Evolutionary conservation across 1,140 invertebrate species (phyloP).

Genomic region (Harpegnathos saltator): DNA sequence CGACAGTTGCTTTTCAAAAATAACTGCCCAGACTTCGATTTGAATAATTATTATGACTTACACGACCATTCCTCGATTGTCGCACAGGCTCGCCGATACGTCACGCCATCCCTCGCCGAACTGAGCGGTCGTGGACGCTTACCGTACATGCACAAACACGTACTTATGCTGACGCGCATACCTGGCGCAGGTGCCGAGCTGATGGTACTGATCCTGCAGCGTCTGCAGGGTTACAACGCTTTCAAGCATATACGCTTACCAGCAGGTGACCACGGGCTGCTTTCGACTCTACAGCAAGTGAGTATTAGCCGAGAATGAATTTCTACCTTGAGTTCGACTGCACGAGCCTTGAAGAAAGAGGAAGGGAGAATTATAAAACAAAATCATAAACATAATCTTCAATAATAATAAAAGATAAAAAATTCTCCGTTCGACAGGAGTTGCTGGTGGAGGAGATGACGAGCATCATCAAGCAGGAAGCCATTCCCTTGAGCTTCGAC

Average conservation of each 20-base stretch:
- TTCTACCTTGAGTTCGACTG: no score
- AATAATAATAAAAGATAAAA: no score
- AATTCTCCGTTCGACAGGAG: conserved; percentile 82
- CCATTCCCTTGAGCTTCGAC: conserved; percentile 88
- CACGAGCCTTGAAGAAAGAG: no score
- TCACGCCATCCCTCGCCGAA: conserved; percentile 87
- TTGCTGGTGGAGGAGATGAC: conserved; percentile 87
- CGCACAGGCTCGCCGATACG: conserved; percentile 75
- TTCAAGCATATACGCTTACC: conserved; percentile 88
- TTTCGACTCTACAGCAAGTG: conserved; percentile 86
- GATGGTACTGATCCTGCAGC: conserved; percentile 88
- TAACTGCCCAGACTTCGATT: no score
- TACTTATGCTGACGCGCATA: conserved; percentile 89
- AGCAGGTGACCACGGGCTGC: conserved; percentile 81
- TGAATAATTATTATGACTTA: background rate
- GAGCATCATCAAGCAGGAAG: conserved; percentile 85
- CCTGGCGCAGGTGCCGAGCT: conserved; percentile 89
- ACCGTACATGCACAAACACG: conserved; percentile 85
- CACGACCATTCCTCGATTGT: conserved; percentile 25
- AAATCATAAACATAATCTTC: no score
- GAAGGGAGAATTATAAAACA: no score
- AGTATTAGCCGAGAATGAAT: background rate
- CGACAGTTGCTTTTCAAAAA: no score
- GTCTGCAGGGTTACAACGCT: conserved; percentile 87
- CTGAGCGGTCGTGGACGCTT: conserved; percentile 77